Conservation (phyloP, 2,797 vertebrate genomes). For the Megaceryle alcyon region DNA sequence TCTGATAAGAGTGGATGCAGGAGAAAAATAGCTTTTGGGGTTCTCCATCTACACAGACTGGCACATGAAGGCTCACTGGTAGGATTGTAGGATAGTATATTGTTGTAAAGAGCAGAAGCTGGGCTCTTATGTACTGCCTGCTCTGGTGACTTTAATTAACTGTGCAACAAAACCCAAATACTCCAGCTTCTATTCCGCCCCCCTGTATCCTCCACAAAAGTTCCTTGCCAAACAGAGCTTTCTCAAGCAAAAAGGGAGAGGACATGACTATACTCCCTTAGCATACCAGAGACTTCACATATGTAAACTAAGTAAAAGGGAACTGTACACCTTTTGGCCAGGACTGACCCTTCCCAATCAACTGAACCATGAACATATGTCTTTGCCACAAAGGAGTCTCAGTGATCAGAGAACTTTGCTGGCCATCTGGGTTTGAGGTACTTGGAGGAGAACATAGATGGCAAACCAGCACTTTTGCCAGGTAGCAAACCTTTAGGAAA, state of each 20-base stretch:
- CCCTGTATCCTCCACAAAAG: neutral
- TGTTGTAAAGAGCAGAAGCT: neutral
- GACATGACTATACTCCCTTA: neutral
- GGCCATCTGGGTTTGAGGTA: neutral
- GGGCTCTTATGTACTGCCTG: neutral
- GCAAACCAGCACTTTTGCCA: conserved; percentile 1
- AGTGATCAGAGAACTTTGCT: neutral
- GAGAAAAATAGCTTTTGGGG: neutral
- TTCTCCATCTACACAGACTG: neutral
- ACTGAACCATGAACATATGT: neutral
- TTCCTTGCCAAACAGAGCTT: neutral
- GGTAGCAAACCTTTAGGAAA: conserved; percentile 34
- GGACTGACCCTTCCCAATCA: neutral
- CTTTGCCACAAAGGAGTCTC: neutral
- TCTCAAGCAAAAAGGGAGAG: neutral
- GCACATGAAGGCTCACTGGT: neutral
- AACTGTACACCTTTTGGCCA: neutral
- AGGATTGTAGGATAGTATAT: neutral
- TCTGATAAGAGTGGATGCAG: neutral
- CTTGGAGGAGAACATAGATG: conserved; percentile 15
- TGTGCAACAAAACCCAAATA: neutral
- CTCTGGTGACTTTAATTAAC: neutral
- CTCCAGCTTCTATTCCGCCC: neutral
- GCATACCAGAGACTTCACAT: neutral
- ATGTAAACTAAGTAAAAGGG: neutral